phyloP scores from a whole-genome alignment of 2,888 invertebrate species.

The Conus canariensis region DNA sequence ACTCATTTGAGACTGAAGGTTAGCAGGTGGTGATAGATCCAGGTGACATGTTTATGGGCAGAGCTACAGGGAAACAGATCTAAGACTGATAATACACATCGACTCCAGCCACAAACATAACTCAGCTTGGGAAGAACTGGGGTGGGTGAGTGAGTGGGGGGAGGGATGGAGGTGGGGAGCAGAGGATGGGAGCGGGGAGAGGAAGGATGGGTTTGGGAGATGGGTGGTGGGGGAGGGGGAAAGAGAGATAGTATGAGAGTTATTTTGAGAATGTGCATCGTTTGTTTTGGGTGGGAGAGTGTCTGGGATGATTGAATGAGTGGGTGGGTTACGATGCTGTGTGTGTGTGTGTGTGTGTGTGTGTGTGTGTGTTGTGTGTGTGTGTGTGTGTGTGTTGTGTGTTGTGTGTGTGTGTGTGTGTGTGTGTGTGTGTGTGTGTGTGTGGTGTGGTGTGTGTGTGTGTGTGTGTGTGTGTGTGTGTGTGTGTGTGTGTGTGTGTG shows the following conservation, averaged over 20 bases:
- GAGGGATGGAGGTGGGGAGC: background rate
- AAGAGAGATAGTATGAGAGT: too few relatives aligned
- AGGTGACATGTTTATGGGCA: too few relatives aligned
- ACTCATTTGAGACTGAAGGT: too few relatives aligned
- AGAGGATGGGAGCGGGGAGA: background rate
- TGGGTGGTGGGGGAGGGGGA: background rate
- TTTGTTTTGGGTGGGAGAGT: too few relatives aligned
- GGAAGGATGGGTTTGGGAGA: background rate
- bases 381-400: background rate
- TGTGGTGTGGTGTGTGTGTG: background rate
- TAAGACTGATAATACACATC: too few relatives aligned
- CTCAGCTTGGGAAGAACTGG: background rate
- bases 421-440: too few relatives aligned
- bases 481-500: slow-evolving; percentile 1
- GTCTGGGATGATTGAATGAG: too few relatives aligned
- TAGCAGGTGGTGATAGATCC: rapidly evolving
- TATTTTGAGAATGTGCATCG: too few relatives aligned
- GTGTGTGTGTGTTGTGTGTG: background rate
- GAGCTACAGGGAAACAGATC: too few relatives aligned
- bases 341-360: too few relatives aligned
- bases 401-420: background rate
- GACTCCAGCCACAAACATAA: too few relatives aligned
- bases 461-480: background rate
- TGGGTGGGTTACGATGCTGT: too few relatives aligned
- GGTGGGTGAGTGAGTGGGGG: background rate